Evolutionary conservation across 2,797 vertebrate species (phyloP).

Genomic region (Crenuchus spilurus): DNA sequence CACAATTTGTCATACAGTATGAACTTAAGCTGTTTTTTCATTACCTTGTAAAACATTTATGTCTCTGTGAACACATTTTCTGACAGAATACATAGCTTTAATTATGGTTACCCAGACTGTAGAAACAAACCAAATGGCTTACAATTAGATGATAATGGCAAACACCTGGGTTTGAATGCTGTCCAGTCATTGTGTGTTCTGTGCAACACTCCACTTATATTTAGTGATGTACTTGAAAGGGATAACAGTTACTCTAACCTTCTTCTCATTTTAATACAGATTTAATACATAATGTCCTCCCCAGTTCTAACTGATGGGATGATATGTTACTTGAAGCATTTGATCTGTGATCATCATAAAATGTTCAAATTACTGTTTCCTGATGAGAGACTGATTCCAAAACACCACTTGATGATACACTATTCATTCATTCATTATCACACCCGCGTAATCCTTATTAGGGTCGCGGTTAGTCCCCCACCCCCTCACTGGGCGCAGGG

Average conservation of each 20-base stretch:
- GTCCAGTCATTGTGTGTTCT: constrained; percentile 47
- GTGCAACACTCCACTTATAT: neutral
- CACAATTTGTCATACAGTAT: too few species aligned
- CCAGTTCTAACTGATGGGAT: neutral
- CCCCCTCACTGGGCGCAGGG: too few species aligned
- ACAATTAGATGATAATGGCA: too few species aligned
- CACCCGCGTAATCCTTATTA: too few species aligned
- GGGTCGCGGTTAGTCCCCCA: too few species aligned
- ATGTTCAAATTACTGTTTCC: constrained; percentile 36
- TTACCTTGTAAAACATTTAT: too few species aligned
- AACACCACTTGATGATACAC: constrained; percentile 46
- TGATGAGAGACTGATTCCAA: constrained; percentile 27
- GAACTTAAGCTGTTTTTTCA: too few species aligned
- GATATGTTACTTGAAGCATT: constrained; percentile 21
- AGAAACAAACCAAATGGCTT: too few species aligned
- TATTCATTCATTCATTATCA: too few species aligned
- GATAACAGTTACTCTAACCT: neutral
- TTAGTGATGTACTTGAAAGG: constrained; percentile 3
- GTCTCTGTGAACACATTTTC: too few species aligned
- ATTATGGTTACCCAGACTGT: too few species aligned
- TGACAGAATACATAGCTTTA: too few species aligned
- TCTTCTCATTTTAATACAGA: neutral
- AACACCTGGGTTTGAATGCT: constrained; percentile 50
- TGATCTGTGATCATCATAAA: constrained; percentile 33
- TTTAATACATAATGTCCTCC: neutral